Percentiles rank a stretch among this genome's conserved stretches.
phyloP scores from a whole-genome alignment of 2,113 vertebrate genomes.

The Indicator maculatus region DNA sequence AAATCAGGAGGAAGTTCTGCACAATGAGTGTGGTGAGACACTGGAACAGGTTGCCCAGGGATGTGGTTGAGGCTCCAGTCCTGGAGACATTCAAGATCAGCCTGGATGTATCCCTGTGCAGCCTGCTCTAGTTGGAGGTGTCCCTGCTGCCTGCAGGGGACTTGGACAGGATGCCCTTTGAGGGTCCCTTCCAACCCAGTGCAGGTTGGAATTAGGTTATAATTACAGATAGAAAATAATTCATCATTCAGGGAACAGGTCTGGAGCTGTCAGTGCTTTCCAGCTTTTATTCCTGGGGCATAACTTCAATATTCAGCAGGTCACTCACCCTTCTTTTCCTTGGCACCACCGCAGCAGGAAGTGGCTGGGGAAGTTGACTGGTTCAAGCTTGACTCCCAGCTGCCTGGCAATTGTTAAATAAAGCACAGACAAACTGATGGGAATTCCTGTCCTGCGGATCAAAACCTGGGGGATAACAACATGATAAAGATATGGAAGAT shows the following conservation, averaged over 20 bases:
- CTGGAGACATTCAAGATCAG: no score
- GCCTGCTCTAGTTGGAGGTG: no score
- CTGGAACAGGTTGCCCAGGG: no score
- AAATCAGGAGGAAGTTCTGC: no score
- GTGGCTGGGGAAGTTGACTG: conserved; percentile 97
- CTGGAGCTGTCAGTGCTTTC: neutral
- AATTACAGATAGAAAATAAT: neutral
- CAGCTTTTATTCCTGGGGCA: neutral
- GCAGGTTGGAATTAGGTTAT: neutral
- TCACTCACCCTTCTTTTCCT: conserved; percentile 81
- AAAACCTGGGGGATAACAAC: conserved; percentile 80
- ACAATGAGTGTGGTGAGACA: no score
- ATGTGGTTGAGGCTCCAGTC: no score
- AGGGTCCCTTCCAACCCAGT: no score
- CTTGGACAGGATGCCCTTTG: no score
- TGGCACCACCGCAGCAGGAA: conserved; percentile 96
- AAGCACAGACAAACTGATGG: conserved; percentile 95
- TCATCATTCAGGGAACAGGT: neutral
- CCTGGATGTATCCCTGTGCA: no score
- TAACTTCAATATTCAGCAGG: neutral
- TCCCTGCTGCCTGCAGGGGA: no score
- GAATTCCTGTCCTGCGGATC: conserved; percentile 90
- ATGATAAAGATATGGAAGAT: neutral
- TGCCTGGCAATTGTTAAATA: conserved; percentile 91
- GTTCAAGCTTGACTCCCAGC: conserved; percentile 90